Conservation (phyloP, 1,140 invertebrate genomes). For the Sycophila sp. region DNA sequence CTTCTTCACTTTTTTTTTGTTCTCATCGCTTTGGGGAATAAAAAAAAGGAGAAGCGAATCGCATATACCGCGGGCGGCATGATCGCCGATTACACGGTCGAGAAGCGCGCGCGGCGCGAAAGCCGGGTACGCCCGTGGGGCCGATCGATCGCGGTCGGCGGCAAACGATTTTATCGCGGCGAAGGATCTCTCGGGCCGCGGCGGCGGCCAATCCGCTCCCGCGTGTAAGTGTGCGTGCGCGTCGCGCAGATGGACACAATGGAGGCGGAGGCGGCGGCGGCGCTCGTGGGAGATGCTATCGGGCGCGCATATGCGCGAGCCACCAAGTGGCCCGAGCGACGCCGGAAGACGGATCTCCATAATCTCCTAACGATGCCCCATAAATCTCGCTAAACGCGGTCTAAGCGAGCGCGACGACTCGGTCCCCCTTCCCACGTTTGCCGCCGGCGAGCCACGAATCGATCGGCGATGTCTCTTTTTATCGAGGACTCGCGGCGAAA, state of each 20-base stretch:
- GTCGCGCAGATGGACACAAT: background rate
- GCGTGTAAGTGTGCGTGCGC: background rate
- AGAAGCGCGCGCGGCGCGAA: constrained; percentile 45
- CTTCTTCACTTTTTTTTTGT: too few relatives aligned
- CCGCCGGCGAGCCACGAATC: too few relatives aligned
- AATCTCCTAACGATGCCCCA: constrained; percentile 34
- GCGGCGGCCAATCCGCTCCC: too few relatives aligned
- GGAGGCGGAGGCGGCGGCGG: background rate
- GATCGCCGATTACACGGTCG: too few relatives aligned
- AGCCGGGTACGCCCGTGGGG: constrained; percentile 36
- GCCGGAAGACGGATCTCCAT: constrained; percentile 32
- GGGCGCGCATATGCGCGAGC: background rate
- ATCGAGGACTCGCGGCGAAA: too few relatives aligned
- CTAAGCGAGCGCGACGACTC: constrained; percentile 10
- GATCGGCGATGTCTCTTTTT: too few relatives aligned
- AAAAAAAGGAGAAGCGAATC: background rate
- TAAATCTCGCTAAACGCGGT: constrained; percentile 22
- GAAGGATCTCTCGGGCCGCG: too few relatives aligned
- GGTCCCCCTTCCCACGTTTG: too few relatives aligned
- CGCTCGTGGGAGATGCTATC: background rate
- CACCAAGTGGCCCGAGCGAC: constrained; percentile 14
- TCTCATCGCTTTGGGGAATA: constrained; percentile 7
- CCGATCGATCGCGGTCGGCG: background rate
- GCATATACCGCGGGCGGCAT: too few relatives aligned
- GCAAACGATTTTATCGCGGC: too few relatives aligned